Evolutionary conservation across 37 sponge, comb jelly and placozoan genomes (phyloP).

Genomic region (Cladorhizidae sp.): DNA sequence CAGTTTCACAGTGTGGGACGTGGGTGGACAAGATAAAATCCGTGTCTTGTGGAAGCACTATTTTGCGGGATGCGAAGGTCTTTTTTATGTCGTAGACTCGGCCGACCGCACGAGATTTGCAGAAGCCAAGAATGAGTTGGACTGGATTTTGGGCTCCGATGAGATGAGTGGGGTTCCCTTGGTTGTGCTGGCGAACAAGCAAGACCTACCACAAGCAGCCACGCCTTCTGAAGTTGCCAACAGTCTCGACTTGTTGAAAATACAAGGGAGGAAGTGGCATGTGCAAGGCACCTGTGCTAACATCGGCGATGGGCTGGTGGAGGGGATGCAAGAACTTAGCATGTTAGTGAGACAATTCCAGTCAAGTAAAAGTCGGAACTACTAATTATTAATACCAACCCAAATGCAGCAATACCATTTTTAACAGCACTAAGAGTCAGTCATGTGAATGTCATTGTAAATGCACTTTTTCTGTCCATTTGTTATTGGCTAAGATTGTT

Average conservation of each 20-base stretch:
- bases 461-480: too few species aligned
- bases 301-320: conserved; percentile 77
- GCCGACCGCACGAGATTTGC: conserved; percentile 41
- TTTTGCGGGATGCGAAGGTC: conserved; percentile 82
- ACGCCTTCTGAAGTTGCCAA: conserved; percentile 59
- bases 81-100: conserved; percentile 88
- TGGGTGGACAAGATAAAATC: conserved; percentile 97
- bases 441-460: too few species aligned
- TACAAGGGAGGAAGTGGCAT: conserved; percentile 74
- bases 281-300: conserved; percentile 86
- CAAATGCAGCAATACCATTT: too few species aligned
- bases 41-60: conserved; percentile 93
- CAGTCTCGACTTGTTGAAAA: conserved; percentile 57
- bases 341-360: conserved; percentile 78
- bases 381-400: too few species aligned
- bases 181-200: conserved; percentile 88
- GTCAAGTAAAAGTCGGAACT: too few species aligned
- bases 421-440: too few species aligned
- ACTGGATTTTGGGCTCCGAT: conserved; percentile 64
- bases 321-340: conserved; percentile 72
- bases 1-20: conserved; percentile 95
- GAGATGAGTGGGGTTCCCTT: conserved; percentile 84
- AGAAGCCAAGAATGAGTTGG: conserved; percentile 73
- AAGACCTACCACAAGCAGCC: conserved; percentile 76
- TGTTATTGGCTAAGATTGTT: too few species aligned